Evolutionary conservation across 92 coral and sea anemone genomes (phyloP).

Genomic region (Palythoa heliodiscus): DNA sequence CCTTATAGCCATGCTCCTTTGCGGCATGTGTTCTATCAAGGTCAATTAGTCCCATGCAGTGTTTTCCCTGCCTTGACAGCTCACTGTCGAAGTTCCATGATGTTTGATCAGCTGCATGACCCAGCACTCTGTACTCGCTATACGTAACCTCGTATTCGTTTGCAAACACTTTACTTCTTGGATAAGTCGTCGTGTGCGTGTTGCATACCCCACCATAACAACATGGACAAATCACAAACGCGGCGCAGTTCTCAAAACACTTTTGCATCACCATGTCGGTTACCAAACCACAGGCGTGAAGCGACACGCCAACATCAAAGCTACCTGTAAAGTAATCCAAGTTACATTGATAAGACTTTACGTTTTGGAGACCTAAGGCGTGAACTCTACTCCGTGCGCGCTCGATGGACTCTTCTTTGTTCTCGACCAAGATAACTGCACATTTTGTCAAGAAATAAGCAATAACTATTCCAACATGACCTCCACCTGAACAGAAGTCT

Average conservation of each 20-base stretch:
- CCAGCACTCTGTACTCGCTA: conserved; percentile 22
- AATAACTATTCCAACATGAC: conserved; percentile 28
- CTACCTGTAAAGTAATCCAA: conserved; percentile 21
- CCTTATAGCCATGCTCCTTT: conserved; percentile 38
- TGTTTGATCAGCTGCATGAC: conserved; percentile 39
- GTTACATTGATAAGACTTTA: conserved; percentile 24
- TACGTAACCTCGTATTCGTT: conserved; percentile 12
- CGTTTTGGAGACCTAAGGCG: conserved; percentile 7
- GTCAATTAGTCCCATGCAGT: conserved; percentile 40
- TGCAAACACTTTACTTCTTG: conserved; percentile 10
- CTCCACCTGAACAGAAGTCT: conserved; percentile 40
- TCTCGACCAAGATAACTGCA: conserved; percentile 32
- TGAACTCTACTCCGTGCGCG: conserved; percentile 23
- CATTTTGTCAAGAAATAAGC: conserved; percentile 33
- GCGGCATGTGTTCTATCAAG: conserved; percentile 34
- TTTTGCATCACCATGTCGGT: conserved; percentile 44
- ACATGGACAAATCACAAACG: conserved; percentile 38
- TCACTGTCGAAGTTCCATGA: conserved; percentile 40
- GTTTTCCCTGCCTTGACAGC: conserved; percentile 30
- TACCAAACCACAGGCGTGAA: conserved; percentile 42
- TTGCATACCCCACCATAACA: conserved; percentile 35
- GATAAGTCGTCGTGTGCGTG: conserved; percentile 35
- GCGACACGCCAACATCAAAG: conserved; percentile 28
- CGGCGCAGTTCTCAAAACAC: conserved; percentile 10
- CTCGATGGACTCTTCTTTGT: conserved; percentile 38